These are phyloP conservation scores for Colostygia pectinataria DNA, from an alignment of 2,888 invertebrate species.

Conservation along the genomic window DNA sequence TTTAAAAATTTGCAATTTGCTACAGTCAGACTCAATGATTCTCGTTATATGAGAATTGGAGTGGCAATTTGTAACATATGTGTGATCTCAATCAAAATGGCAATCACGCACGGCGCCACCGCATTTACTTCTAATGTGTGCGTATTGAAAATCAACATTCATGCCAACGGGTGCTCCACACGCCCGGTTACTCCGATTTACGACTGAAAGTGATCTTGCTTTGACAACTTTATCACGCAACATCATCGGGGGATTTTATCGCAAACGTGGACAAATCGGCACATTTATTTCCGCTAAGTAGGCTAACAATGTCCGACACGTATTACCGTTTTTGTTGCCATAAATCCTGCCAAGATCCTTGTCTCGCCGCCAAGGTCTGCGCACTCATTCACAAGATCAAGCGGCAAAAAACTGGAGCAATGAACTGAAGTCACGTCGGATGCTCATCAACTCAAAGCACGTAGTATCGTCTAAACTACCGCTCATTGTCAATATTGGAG, in stretches of 20 bases:
- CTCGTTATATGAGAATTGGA: conserved; percentile 71
- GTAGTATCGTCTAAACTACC: conserved; percentile 79
- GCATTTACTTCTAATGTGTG: conserved; percentile 69
- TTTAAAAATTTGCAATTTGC: conserved; percentile 11
- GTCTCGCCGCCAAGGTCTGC: conserved; percentile 66
- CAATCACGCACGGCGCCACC: conserved; percentile 72
- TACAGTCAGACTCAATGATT: conserved; percentile 39
- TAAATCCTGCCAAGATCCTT: conserved; percentile 67
- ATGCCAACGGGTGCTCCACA: conserved; percentile 45
- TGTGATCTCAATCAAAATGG: conserved; percentile 72
- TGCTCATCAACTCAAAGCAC: conserved; percentile 73
- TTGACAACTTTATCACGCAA: conserved; percentile 42
- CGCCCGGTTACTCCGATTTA: conserved; percentile 60
- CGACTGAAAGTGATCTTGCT: conserved; percentile 46
- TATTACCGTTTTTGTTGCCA: conserved; percentile 55
- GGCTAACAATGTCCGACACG: conserved; percentile 41
- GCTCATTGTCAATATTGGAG: conserved; percentile 81
- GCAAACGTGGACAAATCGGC: conserved; percentile 34
- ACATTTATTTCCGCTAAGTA: conserved; percentile 36
- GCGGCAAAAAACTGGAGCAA: conserved; percentile 79
- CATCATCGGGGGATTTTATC: conserved; percentile 42
- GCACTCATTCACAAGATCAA: conserved; percentile 77
- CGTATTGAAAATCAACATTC: conserved; percentile 75
- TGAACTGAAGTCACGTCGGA: conserved; percentile 78
- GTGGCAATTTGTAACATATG: conserved; percentile 74